A percentile compares a stretch with the other conserved stretches of the same genome.
These are phyloP conservation scores for Adela reaumurella DNA, from an alignment of 2,888 invertebrate genomes.

Conservation along the genomic window DNA sequence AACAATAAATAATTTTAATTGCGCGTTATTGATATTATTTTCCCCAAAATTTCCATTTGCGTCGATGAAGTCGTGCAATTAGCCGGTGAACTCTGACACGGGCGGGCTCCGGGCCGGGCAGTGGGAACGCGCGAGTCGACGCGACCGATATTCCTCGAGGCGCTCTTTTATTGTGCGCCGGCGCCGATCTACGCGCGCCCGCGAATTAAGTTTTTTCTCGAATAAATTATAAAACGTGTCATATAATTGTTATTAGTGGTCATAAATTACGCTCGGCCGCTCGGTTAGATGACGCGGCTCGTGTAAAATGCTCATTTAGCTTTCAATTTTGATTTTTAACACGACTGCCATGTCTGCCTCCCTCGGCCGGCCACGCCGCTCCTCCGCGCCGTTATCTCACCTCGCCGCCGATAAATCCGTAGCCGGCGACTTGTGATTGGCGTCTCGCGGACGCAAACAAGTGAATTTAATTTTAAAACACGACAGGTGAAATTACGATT, in stretches of 20 bases:
- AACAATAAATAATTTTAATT: conserved; percentile 51
- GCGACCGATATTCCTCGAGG: conserved; percentile 34
- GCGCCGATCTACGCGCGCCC: neutral
- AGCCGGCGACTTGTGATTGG: neutral
- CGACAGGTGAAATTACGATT: neutral
- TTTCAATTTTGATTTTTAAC: no score
- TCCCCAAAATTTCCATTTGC: conserved; percentile 41
- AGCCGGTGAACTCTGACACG: conserved; percentile 48
- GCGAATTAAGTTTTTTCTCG: neutral
- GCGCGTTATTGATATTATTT: conserved; percentile 53
- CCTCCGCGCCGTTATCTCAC: no score
- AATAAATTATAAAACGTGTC: neutral
- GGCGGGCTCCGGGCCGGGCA: no score
- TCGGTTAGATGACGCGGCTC: no score
- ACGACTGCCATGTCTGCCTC: no score
- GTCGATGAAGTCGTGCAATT: conserved; percentile 47
- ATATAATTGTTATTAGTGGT: neutral
- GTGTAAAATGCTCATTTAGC: no score
- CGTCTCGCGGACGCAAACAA: neutral
- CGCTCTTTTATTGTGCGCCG: conserved; percentile 9
- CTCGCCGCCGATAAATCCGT: no score
- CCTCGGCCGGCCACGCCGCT: no score
- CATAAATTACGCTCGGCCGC: neutral
- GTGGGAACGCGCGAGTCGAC: conserved; percentile 49
- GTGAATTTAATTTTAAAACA: neutral